Evolutionary conservation across 2,113 vertebrate species (phyloP).

Genomic region (Thomomys bottae): DNA sequence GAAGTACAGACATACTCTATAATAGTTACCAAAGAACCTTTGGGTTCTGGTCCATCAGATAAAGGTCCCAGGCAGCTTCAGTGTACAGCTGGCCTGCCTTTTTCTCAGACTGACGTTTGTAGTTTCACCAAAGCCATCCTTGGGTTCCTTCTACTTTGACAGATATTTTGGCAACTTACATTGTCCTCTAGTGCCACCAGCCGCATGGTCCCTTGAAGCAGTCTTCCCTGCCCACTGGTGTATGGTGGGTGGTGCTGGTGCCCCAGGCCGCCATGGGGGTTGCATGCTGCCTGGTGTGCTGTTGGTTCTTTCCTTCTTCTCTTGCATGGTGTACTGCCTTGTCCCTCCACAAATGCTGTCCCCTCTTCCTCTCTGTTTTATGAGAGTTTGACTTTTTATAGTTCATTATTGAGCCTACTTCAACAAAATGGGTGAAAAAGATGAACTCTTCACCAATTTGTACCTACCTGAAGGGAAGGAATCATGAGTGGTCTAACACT

Average conservation of each 20-base stretch:
- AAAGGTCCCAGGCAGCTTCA: neutral
- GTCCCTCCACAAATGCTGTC: constrained; percentile 4
- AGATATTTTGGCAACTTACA: constrained; percentile 79
- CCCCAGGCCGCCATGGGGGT: neutral
- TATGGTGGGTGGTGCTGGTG: neutral
- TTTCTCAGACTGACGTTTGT: neutral
- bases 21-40: neutral
- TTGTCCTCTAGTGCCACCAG: neutral
- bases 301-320: neutral
- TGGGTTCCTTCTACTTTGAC: neutral
- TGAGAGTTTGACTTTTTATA: neutral
- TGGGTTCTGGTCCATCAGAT: neutral
- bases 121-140: constrained; percentile 38
- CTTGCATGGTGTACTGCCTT: constrained; percentile 28
- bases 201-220: neutral
- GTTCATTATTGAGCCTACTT: neutral
- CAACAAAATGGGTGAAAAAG: neutral
- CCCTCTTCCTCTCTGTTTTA: neutral
- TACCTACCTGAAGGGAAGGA: neutral
- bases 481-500: neutral
- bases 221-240: neutral
- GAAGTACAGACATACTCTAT: too few species aligned
- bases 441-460: neutral
- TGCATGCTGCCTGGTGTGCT: constrained; percentile 45
- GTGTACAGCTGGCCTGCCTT: neutral